Conservation (phyloP, 1,140 invertebrate species). For the Ctenoplectra terminalis region DNA sequence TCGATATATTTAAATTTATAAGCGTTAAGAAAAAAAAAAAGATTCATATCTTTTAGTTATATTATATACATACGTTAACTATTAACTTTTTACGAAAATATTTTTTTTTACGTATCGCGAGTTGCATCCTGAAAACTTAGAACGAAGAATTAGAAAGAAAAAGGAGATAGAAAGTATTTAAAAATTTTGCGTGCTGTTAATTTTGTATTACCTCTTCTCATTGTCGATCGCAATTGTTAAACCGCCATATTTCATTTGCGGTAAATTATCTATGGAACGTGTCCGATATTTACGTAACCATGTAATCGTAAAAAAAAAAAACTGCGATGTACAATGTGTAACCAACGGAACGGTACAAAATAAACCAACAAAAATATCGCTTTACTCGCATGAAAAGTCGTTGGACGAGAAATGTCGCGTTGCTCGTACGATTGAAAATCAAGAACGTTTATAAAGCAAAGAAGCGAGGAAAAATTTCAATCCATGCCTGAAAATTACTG, state of each 20-base stretch:
- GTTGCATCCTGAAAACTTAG: not conserved
- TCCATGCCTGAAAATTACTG: conserved; percentile 58
- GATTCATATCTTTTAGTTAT: not conserved
- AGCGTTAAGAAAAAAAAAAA: not conserved
- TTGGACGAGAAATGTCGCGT: not conserved
- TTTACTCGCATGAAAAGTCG: not conserved
- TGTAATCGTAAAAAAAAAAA: not conserved
- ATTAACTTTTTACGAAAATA: not conserved
- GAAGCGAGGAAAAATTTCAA: conserved; percentile 15
- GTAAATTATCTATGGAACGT: not conserved
- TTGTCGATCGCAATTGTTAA: not conserved
- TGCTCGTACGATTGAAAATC: not conserved
- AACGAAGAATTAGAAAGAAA: not conserved
- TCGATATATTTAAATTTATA: conserved; percentile 23
- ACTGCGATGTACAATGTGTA: not conserved
- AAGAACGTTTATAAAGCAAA: not conserved
- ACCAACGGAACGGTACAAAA: conserved; percentile 13
- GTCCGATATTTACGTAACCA: not conserved
- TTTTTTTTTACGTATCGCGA: not conserved
- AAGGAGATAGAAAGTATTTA: not conserved
- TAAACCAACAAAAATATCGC: conserved; percentile 5
- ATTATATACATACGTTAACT: not conserved
- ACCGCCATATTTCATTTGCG: not conserved
- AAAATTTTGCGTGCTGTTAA: not conserved
- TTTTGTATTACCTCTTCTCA: not conserved